Evolutionary conservation across 2,797 vertebrate genomes (phyloP), one percentile per base, ranked within the genome.

Genomic region (Florisuga fusca): DNA sequence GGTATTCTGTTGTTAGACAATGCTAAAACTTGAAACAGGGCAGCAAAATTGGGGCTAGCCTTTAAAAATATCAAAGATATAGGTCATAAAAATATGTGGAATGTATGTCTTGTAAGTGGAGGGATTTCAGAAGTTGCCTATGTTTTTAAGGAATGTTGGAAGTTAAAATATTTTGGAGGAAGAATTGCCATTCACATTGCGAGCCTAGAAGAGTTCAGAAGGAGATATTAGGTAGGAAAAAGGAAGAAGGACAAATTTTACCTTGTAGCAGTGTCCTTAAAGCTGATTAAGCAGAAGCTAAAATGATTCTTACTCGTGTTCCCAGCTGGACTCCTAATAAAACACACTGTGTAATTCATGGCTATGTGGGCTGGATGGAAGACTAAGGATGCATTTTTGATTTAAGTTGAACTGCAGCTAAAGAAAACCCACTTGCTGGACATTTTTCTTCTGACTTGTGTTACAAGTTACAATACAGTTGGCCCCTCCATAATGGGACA

Each of bases 241-340:
- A 51, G 27, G 16, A 87, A 50, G n/a, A 54, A 55, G 22, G 15
- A 62, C 36, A 53, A 29, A 43, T 69, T 63, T 75, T 75, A 9
- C 25, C 10, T 43, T 36, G 2, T 48, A n/a, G 7, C 59, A 29
- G 7, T 80, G 29, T 36, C 27, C 29, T 64, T 80, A 67, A 57
- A 17, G 20, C 13, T 63, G 45, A 43, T 55, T 20, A 82, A 71
- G 18, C 21, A 68, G 64, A 68, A 90, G 16, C 2, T 19, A 36
- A 66, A 77, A 46, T 38, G 5, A 31, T 36, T 53, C 25, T 54
- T 34, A 8, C 54, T 76, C 15, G 14, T 88, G 20, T 81, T 80
- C 22, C 20, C 11, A 33, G 0, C 3, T 54, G 36, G 22, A 51
- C 50, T 73, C 2, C 12, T 59, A 1, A 1, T 46, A 21, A 55